phyloP scores from a whole-genome alignment of 2,797 vertebrate genomes.

The Rhodeus uyekii region DNA sequence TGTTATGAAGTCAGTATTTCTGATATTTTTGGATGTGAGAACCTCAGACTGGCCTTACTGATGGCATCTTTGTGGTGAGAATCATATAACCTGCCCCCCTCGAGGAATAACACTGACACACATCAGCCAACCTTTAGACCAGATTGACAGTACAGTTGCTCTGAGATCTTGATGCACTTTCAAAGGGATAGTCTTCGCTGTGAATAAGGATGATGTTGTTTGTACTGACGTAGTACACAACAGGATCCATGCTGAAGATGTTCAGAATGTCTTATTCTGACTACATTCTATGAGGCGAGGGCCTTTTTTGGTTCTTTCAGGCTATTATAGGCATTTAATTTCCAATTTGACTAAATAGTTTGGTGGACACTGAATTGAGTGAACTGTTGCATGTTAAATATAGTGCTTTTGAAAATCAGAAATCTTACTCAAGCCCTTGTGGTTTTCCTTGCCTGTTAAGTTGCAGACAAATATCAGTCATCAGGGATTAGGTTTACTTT shows the following conservation, averaged over 20 bases:
- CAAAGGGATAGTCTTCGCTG: background rate
- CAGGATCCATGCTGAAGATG: background rate
- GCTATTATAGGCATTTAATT: background rate
- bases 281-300: background rate
- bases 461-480: background rate
- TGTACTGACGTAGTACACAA: background rate
- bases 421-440: background rate
- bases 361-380: background rate
- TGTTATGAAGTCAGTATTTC: background rate
- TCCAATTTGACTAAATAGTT: background rate
- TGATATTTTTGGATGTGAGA: background rate
- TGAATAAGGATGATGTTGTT: background rate
- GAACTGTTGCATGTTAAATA: background rate
- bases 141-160: background rate
- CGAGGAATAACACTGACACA: too few species aligned
- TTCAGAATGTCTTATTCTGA: background rate
- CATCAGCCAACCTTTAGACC: background rate
- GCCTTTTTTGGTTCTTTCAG: background rate
- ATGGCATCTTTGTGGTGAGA: background rate
- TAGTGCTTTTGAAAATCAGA: background rate
- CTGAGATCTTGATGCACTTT: background rate
- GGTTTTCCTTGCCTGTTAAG: background rate
- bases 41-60: background rate
- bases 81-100: too few species aligned
- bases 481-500: background rate